Percentiles rank a stretch among this genome's conserved stretches.
Evolutionary conservation across 23 tunicate genomes (phyloP).

Genomic region (Styela clava): DNA sequence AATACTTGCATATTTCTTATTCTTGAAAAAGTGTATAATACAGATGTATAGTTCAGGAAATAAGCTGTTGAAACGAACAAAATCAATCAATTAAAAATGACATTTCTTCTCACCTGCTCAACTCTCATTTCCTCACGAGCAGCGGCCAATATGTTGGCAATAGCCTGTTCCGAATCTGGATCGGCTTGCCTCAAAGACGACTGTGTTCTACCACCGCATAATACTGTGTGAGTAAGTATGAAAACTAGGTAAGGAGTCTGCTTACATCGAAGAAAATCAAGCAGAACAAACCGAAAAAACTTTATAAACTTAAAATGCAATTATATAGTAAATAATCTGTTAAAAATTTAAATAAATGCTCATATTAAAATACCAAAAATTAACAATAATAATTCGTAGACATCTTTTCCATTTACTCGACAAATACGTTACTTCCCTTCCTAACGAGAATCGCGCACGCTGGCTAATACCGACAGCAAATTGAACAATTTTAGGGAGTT

Average conservation of each 20-base stretch:
- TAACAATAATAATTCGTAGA: too few relatives aligned
- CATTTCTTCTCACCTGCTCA: constrained; percentile 9
- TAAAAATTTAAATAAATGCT: too few relatives aligned
- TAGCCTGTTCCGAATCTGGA: constrained; percentile 16
- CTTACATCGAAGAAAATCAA: not conserved
- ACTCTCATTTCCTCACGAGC: constrained; percentile 29
- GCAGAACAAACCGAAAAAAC: not conserved
- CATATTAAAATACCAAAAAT: too few relatives aligned
- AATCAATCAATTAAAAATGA: not conserved
- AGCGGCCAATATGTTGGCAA: constrained; percentile 10
- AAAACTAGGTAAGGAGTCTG: not conserved
- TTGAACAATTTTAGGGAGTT: not conserved
- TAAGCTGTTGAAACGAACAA: too few relatives aligned
- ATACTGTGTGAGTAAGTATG: constrained; percentile 2
- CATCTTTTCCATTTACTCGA: too few relatives aligned
- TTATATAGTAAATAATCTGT: too few relatives aligned
- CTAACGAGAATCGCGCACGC: not conserved
- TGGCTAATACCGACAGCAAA: not conserved
- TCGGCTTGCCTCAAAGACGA: constrained; percentile 6
- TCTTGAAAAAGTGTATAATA: too few relatives aligned
- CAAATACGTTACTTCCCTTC: too few relatives aligned
- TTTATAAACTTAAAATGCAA: too few relatives aligned
- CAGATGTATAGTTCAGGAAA: too few relatives aligned
- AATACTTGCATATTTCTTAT: too few relatives aligned
- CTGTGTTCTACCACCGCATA: constrained; percentile 18